Conservation (phyloP, 2,888 invertebrate species). For the Pycnomerus fuliginosus region DNA sequence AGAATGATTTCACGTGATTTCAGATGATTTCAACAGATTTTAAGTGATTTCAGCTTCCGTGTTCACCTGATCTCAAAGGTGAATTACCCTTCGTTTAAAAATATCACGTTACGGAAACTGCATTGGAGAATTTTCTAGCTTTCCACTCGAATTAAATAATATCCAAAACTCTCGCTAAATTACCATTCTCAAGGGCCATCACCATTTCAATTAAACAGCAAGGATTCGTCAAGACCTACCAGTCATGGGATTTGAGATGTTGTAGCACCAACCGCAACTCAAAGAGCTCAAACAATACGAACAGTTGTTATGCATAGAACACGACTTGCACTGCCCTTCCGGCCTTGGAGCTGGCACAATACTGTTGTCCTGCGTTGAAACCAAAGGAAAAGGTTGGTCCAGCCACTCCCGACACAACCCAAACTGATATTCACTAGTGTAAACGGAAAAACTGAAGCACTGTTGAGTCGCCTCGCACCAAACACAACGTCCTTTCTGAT, state of each 20-base stretch:
- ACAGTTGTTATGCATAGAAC: slow-evolving; percentile 73
- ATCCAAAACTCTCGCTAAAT: too few species aligned
- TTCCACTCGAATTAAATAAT: too few species aligned
- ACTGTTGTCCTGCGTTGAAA: slow-evolving; percentile 45
- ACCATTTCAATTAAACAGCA: too few species aligned
- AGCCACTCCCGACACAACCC: slow-evolving; percentile 93
- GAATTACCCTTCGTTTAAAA: too few species aligned
- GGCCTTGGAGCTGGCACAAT: slow-evolving; percentile 41
- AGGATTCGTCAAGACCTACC: slow-evolving; percentile 66
- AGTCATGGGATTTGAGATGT: slow-evolving; percentile 81
- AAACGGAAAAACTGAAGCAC: slow-evolving; percentile 94
- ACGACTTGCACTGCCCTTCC: slow-evolving; percentile 77
- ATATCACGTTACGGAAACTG: too few species aligned
- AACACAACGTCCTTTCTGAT: slow-evolving; percentile 79
- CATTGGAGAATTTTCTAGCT: too few species aligned
- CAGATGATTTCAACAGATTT: too few species aligned
- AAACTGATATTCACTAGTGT: slow-evolving; percentile 91
- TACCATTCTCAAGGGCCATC: too few species aligned
- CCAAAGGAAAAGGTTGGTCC: slow-evolving; percentile 69
- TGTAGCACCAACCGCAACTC: slow-evolving; percentile 95
- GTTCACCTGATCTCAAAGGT: too few species aligned
- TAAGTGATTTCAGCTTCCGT: too few species aligned
- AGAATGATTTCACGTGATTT: too few species aligned
- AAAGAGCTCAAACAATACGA: slow-evolving; percentile 77
- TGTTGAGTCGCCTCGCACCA: slow-evolving; percentile 93